Evolutionary conservation across 2,797 vertebrate genomes (phyloP), one percentile per base, ranked within the genome.

Genomic region (Pelodytes ibericus): DNA sequence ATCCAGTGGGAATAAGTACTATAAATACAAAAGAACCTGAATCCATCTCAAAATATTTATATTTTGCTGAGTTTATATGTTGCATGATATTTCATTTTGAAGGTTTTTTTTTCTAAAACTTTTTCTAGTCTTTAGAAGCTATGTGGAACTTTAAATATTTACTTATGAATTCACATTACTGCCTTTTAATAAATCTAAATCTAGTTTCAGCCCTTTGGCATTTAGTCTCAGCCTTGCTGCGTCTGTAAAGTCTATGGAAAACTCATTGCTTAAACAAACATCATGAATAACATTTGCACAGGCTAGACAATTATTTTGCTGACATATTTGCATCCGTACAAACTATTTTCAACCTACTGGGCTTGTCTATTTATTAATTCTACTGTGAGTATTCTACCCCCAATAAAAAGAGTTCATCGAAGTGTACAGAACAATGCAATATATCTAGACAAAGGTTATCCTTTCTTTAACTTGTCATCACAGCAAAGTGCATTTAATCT

Each of bases 231-330:
- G 24, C 56, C 57, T 62, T 20, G 15, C 57, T 13, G 66, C 73
- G 30, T 65, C 30, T 65, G 31, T 72, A 61, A 72, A 77, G 62
- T 49, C 27, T 73, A 68, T 68, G 51, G 53, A 76, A 76, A 78
- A 60, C 70, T 78, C 70, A 78, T 78, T 78, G 62, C 63, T 67
- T 72, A 78, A 72, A 72, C 76, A 78, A 78, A 78, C 62, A 78
- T 68, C 53, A 78, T 67, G 76, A 62, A 78, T 78, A 78, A 72
- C 63, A 78, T 72, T 78, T 78, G 57, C 44, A 68, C 63, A 68
- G 57, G 13, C 4, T 33, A 62, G 63, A 53, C 70, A 68, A 73
- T 78, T 73, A 78, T 72, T 78, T 62, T 68, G 51, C 75, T 72
- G 63, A 68, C 57, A 78, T 66, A 78, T 78, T 72, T 78, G 63